phyloP scores from a whole-genome alignment of 2,113 vertebrate genomes.

The Grantiella picta region DNA sequence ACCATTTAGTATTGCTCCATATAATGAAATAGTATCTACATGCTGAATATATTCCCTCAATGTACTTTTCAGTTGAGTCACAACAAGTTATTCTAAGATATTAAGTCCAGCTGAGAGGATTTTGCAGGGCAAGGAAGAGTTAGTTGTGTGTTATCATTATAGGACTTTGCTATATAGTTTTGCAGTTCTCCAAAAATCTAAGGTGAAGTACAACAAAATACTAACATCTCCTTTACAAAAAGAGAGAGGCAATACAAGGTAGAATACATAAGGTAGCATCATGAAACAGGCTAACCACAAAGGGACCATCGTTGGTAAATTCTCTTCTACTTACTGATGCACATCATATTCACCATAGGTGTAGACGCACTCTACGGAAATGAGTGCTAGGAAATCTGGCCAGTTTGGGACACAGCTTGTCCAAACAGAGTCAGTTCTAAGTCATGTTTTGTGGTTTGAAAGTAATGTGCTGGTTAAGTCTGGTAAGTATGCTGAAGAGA shows the following conservation, averaged over 20 bases:
- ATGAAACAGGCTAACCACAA: neutral
- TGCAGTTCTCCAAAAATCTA: neutral
- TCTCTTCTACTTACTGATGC: neutral
- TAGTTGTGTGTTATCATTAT: neutral
- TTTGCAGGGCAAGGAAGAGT: neutral
- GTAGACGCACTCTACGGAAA: accelerated
- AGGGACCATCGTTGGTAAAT: neutral
- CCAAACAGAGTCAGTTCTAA: neutral
- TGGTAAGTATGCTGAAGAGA: neutral
- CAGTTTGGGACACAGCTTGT: neutral
- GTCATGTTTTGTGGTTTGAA: neutral
- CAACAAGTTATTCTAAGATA: neutral
- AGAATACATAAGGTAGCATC: neutral
- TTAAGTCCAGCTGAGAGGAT: neutral
- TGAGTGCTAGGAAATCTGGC: neutral
- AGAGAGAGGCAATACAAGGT: neutral
- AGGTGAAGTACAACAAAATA: neutral
- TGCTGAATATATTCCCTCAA: neutral
- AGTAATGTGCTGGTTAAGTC: neutral
- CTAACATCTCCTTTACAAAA: neutral
- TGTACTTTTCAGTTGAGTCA: neutral
- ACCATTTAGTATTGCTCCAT: neutral
- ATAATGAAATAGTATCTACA: neutral
- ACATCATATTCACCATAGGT: too few species aligned
- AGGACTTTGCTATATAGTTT: neutral